Conservation (phyloP, 2,113 vertebrate species). For the Cinclus mexicanus region DNA sequence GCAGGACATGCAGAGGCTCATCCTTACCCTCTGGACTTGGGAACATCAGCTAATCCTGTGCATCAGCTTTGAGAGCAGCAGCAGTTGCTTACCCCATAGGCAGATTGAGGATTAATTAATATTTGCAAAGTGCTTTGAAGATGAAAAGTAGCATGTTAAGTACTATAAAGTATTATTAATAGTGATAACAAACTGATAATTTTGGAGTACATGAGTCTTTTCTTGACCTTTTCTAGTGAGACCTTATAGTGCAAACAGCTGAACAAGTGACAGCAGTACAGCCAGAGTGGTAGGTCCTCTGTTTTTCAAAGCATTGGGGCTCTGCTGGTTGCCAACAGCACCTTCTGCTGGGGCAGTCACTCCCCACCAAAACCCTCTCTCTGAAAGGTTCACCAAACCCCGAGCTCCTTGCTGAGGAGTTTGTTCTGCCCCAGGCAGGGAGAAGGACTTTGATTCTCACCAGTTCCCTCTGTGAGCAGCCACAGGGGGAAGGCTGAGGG, state of each 20-base stretch:
- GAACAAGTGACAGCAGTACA: background rate
- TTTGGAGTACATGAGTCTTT: background rate
- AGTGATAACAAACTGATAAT: slow-evolving; percentile 7
- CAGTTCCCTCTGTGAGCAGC: background rate
- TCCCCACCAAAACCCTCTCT: background rate
- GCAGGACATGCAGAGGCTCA: fast-evolving
- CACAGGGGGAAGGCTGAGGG: background rate
- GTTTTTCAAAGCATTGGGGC: background rate
- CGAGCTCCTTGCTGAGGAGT: background rate
- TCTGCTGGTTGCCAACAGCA: background rate
- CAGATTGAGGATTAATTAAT: slow-evolving; percentile 45
- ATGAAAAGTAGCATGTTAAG: slow-evolving; percentile 13
- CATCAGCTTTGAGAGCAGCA: background rate
- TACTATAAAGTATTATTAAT: slow-evolving; percentile 14
- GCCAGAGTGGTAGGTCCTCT: background rate
- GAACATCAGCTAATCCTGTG: background rate
- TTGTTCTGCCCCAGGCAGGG: background rate
- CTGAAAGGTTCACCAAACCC: background rate
- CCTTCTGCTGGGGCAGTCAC: background rate
- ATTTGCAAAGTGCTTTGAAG: slow-evolving; percentile 45
- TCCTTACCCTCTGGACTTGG: background rate
- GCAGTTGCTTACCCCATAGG: slow-evolving; percentile 18
- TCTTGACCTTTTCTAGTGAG: background rate
- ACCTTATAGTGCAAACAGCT: background rate
- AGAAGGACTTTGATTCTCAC: background rate